Percentiles rank a stretch among this genome's conserved stretches.
Conservation (phyloP, 1,140 invertebrate genomes). For the Hycleus phaleratus region DNA sequence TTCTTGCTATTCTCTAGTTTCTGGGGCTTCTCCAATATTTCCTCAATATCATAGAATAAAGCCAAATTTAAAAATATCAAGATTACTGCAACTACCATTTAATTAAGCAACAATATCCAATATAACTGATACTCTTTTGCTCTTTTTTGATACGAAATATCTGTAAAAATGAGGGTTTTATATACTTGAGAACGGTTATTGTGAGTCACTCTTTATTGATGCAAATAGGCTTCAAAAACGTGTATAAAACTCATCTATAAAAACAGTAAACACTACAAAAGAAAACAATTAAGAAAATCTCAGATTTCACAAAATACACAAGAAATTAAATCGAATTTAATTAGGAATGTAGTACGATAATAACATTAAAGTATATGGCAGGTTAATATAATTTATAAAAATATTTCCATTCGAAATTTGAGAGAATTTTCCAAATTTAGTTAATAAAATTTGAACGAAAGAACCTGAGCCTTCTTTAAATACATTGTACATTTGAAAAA, state of each 20-base stretch:
- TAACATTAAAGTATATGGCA: background rate
- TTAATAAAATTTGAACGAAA: background rate
- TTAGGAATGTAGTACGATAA: background rate
- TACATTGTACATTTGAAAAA: background rate
- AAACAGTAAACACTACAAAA: conserved; percentile 2
- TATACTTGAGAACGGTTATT: background rate
- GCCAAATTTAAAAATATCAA: too few relatives aligned
- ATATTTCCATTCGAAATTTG: background rate
- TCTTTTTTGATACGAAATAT: background rate
- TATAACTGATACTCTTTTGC: too few relatives aligned
- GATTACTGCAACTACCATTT: too few relatives aligned
- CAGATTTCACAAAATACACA: background rate
- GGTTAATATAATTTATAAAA: conserved; percentile 7
- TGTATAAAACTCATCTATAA: conserved; percentile 8
- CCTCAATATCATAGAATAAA: too few relatives aligned
- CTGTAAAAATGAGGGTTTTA: too few relatives aligned
- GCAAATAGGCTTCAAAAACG: conserved; percentile 13
- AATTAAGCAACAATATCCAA: too few relatives aligned
- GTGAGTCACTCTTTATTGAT: conserved; percentile 13
- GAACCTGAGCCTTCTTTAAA: conserved; percentile 9
- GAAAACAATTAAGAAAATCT: background rate
- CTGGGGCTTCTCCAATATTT: too few relatives aligned
- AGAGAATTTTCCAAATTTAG: background rate
- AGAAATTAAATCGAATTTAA: background rate
- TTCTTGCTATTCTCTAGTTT: too few relatives aligned